Evolutionary conservation across 2,888 invertebrate species (phyloP).

Genomic region (Anoncus sp.): DNA sequence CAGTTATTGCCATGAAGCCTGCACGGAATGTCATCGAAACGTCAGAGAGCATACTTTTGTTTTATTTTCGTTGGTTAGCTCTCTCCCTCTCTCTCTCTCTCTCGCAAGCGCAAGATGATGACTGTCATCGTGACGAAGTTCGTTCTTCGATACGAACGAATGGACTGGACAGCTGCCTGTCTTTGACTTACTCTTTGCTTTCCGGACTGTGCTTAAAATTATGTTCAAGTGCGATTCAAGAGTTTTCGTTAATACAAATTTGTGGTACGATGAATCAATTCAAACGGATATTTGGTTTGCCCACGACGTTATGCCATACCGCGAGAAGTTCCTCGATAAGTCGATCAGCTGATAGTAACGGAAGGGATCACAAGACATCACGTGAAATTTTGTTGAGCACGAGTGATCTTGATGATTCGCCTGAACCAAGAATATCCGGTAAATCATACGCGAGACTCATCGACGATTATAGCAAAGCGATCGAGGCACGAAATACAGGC

Average conservation of each 20-base stretch:
- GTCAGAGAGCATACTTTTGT: slow-evolving; percentile 28
- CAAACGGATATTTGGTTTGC: slow-evolving; percentile 69
- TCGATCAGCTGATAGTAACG: slow-evolving; percentile 49
- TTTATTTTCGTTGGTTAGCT: too few species aligned
- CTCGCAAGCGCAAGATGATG: not conserved
- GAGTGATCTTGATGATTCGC: slow-evolving; percentile 17
- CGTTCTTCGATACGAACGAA: slow-evolving; percentile 15
- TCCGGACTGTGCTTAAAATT: slow-evolving; percentile 46
- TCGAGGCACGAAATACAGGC: slow-evolving; percentile 45
- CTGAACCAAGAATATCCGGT: slow-evolving; percentile 39
- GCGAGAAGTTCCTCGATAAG: slow-evolving; percentile 36
- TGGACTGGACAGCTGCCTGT: slow-evolving; percentile 15
- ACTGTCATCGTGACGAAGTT: slow-evolving; percentile 35
- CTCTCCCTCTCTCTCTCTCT: too few species aligned
- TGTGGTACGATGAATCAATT: slow-evolving; percentile 71
- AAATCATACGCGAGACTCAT: slow-evolving; percentile 68
- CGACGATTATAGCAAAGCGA: slow-evolving; percentile 61
- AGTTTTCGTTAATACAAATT: not conserved
- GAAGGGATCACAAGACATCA: slow-evolving; percentile 18
- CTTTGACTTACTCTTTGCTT: slow-evolving; percentile 2
- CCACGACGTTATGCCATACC: slow-evolving; percentile 53
- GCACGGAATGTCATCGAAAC: slow-evolving; percentile 27
- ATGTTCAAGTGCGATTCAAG: slow-evolving; percentile 45
- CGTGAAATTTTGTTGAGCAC: slow-evolving; percentile 5
- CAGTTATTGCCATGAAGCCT: slow-evolving; percentile 35